Percentiles rank a stretch among this genome's conserved stretches.
Conservation (phyloP, 2,113 vertebrate species). For the Rhinopomastus cyanomelas region DNA sequence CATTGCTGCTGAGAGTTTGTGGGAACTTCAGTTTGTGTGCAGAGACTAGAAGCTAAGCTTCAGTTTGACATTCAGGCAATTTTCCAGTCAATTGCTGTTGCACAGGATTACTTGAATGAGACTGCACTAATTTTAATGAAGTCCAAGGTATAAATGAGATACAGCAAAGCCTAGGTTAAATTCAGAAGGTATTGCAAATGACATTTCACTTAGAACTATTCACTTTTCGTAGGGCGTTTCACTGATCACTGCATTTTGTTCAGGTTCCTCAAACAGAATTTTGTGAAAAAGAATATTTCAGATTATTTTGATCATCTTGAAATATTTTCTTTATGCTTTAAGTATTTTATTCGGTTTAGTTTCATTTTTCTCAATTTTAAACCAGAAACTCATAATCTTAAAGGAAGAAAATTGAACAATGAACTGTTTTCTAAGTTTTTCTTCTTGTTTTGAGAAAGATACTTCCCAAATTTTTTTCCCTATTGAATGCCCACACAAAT, state of each 20-base stretch:
- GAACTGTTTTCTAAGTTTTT: not conserved
- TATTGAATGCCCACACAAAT: not conserved
- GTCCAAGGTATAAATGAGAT: slow-evolving; percentile 14
- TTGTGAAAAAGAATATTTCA: not conserved
- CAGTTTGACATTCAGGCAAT: not conserved
- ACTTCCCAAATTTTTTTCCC: not conserved
- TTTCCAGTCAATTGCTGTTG: not conserved
- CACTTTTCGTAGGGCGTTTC: not conserved
- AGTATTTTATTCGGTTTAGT: not conserved
- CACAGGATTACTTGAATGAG: slow-evolving; percentile 13
- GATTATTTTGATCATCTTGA: not conserved
- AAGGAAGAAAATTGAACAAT: not conserved
- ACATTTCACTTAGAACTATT: not conserved
- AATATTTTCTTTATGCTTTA: not conserved
- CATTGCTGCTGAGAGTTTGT: not conserved
- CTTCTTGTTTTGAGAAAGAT: not conserved
- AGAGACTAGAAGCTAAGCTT: not conserved
- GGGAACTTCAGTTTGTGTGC: not conserved
- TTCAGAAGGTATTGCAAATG: not conserved
- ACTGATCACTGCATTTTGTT: not conserved
- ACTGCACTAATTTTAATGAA: slow-evolving; percentile 3
- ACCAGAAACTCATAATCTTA: not conserved
- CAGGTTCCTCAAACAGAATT: not conserved
- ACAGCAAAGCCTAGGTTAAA: not conserved
- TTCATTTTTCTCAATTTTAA: not conserved